Base-by-base conservation (phyloP, 1,140 invertebrate genomes). In the Plodia interpunctella region DNA sequence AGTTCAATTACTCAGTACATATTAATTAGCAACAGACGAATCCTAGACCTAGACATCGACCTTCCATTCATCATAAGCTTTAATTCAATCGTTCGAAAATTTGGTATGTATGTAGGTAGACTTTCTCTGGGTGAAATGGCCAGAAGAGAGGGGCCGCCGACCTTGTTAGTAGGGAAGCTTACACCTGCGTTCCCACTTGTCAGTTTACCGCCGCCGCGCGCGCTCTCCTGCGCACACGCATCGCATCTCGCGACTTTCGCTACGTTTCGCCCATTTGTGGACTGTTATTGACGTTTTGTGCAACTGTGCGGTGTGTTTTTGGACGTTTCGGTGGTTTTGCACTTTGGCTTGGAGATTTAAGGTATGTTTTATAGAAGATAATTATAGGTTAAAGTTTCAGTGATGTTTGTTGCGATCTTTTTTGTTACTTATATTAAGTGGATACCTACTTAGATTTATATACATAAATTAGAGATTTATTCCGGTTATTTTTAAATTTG, bases 61-160 rank as follows among this genome's bases (percentile, higher is more conserved):
- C 49, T 17, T 21, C 78, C 82, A 85, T 85, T 84, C 81, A 85
- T 87, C 82, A 83, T 65, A 60, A 67, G 64, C 72, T 71, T 79
- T 81, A 77, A 80, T 83, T 80, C 83, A 84, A 85, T 87, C 82
- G 81, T 84, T 84, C 80, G 81, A 77, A 86, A 83, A 86, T 88
- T 88, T 86, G 81, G 83, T 88, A 88, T 88, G 85, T 88, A 86
- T 88, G 85, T 88, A 88, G 85, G 85, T 72, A 83, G 80, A 88
- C 85, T 88, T 88, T 88, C 84, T 87, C 85, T 72, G 74, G 83
- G 85, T 84, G 85, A 88, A 88, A 88, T 78, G 85, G 63, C 9
- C 38, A 44, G 70, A 69, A 74, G 78, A 65, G 78, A 78, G 82
- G 80, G 77, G 66, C 70, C 51, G 19, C 63, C 80, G 85, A 86